Base-by-base conservation (phyloP, 2,113 vertebrate species). In the Suncus etruscus region DNA sequence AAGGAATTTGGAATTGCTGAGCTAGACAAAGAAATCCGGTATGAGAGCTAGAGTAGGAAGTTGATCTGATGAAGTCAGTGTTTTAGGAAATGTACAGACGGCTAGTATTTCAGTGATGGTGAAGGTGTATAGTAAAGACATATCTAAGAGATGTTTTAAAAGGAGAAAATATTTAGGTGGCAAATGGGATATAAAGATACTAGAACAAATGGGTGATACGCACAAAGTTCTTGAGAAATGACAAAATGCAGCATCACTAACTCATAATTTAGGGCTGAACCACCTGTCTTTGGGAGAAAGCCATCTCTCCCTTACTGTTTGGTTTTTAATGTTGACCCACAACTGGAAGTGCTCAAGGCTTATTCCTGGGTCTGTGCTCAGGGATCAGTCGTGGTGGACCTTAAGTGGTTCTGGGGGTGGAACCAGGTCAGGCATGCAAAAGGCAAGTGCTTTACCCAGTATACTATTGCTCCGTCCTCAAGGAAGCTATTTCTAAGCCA, bases 1-100 rank as follows among this genome's bases (percentile, higher is more conserved):
- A 63, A 88, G 87, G 66, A 82, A 73, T 91, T 86, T 91, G 48
- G 83, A 83, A 22, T 87, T 93, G 82, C 66, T 88, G 51, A 83
- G 78, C 25, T 27, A 87, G 72, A 31, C 91, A 92, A n/a, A 82
- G 51, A 91, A 61, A 75, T 6, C 82, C 12, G 61, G 14, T 18
- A 3, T 87, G 79, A 47, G 24, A 20, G n/a, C 89, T 84, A 72
- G 27, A 8, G 12, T 16, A 75, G 75, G 76, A 87, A 83, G 76
- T 24, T 39, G 6, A 39, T 54, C 25, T 48, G 50, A 72, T 77
- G 15, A 82, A 90, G 81, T 69, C 24, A 72, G 25, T 87, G 45
- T 89, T 91, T 92, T 76, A 51, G 66, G 70, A 90, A 85, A 65
- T 58, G 72, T 39, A 39, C 32, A 68, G 32, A 6, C 27, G 74